These are phyloP conservation scores for Blastomussa wellsi DNA, from an alignment of 92 coral and sea anemone species.

Conservation along the genomic window DNA sequence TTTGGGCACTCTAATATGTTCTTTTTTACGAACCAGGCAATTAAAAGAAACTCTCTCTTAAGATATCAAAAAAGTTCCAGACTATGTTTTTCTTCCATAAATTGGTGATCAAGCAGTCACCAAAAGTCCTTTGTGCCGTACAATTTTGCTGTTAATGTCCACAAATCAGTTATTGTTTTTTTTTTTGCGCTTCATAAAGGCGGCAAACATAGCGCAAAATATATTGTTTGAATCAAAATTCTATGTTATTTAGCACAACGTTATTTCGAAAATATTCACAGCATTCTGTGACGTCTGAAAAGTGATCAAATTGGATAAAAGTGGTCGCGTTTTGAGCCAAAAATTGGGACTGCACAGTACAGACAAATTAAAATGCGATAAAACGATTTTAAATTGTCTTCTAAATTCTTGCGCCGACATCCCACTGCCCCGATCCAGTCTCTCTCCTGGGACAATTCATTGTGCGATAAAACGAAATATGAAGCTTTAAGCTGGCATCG, in stretches of 20 bases:
- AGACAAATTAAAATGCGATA: background rate
- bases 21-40: background rate
- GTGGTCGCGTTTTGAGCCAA: background rate
- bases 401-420: background rate
- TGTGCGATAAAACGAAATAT: background rate
- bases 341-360: background rate
- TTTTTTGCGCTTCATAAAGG: background rate
- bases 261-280: background rate
- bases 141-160: background rate
- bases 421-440: background rate
- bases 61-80: background rate
- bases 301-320: background rate
- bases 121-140: background rate
- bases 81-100: background rate
- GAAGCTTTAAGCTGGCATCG: background rate
- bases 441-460: background rate
- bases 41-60: background rate
- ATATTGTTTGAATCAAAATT: background rate
- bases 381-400: background rate
- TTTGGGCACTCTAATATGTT: background rate
- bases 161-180: background rate
- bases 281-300: background rate
- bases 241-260: background rate
- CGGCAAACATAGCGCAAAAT: background rate
- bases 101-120: background rate